Evolutionary conservation across 2,797 vertebrate species (phyloP).

Genomic region (Cuculus canorus): DNA sequence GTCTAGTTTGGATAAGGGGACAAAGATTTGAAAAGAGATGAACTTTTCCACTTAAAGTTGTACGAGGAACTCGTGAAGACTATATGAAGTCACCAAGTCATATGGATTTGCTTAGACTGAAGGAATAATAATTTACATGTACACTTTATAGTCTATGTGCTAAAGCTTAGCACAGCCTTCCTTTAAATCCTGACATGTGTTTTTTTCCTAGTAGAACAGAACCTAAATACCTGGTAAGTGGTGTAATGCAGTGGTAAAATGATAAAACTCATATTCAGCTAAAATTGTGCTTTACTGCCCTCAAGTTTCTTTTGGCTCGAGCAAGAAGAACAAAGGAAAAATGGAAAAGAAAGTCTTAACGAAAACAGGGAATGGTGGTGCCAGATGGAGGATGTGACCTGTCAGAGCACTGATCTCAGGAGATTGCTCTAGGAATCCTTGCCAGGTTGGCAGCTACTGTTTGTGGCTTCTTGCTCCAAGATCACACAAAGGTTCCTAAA

Average conservation of each 20-base stretch:
- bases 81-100: slow-evolving; percentile 38
- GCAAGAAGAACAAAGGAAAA: slow-evolving; percentile 47
- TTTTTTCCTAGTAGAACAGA: slow-evolving; percentile 68
- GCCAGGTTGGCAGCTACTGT: slow-evolving; percentile 75
- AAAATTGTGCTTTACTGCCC: slow-evolving; percentile 66
- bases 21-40: neutral
- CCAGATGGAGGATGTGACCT: slow-evolving; percentile 71
- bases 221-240: slow-evolving; percentile 73
- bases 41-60: slow-evolving; percentile 6
- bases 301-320: slow-evolving; percentile 76
- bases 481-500: slow-evolving; percentile 53
- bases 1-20: neutral
- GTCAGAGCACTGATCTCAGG: slow-evolving; percentile 71
- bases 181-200: slow-evolving; percentile 56
- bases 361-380: slow-evolving; percentile 60
- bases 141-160: slow-evolving; percentile 42
- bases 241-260: slow-evolving; percentile 72
- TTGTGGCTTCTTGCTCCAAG: slow-evolving; percentile 53
- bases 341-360: slow-evolving; percentile 63
- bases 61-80: neutral
- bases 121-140: slow-evolving; percentile 58
- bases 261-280: slow-evolving; percentile 70
- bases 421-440: slow-evolving; percentile 59
- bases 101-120: slow-evolving; percentile 62
- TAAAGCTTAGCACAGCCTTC: slow-evolving; percentile 59